Conservation (phyloP, 2,113 vertebrate genomes). For the Aptenodytes forsteri region DNA sequence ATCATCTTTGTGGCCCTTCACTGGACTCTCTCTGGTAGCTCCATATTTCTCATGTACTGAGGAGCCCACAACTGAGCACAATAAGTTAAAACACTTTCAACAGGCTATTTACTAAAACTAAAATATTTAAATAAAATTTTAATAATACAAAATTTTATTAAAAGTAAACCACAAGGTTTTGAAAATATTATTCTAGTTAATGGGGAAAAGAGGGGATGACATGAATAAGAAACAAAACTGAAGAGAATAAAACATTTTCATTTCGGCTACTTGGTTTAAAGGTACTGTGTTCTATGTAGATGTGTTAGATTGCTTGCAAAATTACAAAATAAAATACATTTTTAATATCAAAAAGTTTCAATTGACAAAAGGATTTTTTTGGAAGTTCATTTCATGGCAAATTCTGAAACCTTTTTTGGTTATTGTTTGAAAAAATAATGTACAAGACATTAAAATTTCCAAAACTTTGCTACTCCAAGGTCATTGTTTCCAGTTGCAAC, state of each 20-base stretch:
- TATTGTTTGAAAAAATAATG: background rate
- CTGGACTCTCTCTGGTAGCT: background rate
- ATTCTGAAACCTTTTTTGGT: background rate
- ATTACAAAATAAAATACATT: background rate
- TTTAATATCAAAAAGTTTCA: background rate
- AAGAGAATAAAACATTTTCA: background rate
- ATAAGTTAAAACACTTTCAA: background rate
- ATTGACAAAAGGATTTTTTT: background rate
- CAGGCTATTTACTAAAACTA: background rate
- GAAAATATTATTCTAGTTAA: background rate
- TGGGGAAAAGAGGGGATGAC: background rate
- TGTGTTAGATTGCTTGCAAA: background rate
- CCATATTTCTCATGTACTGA: background rate
- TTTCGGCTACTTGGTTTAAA: background rate
- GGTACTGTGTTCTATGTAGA: background rate
- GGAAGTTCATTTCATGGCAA: background rate
- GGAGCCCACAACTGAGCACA: background rate
- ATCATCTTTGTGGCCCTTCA: background rate
- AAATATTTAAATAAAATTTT: background rate
- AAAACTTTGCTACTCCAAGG: background rate
- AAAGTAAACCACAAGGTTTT: background rate
- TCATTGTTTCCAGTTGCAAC: background rate
- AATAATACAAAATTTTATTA: background rate
- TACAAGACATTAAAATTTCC: background rate
- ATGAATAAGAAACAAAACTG: background rate